A percentile compares a stretch with the other conserved stretches of the same genome.
These are phyloP conservation scores for Epizoanthus stellaris DNA, from an alignment of 92 coral and sea anemone genomes.

Conservation along the genomic window DNA sequence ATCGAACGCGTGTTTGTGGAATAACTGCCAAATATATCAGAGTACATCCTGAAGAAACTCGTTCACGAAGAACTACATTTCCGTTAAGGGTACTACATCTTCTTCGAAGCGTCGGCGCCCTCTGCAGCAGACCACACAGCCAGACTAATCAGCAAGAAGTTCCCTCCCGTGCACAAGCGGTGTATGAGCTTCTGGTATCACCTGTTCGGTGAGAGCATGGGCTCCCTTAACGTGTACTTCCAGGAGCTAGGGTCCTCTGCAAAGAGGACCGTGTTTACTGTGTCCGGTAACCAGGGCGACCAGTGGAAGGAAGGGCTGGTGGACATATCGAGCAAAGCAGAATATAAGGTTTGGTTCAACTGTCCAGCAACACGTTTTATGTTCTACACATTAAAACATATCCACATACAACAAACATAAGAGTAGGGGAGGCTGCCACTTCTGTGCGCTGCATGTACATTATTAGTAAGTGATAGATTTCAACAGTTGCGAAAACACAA, in stretches of 20 bases:
- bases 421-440: too few species aligned
- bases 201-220: conserved; percentile 82
- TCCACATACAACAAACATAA: too few species aligned
- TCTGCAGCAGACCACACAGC: conserved; percentile 64
- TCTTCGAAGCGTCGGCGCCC: conserved; percentile 71
- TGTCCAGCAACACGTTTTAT: too few species aligned
- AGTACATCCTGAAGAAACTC: neutral
- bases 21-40: neutral
- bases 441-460: too few species aligned
- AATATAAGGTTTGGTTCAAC: conserved; percentile 53
- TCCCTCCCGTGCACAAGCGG: conserved; percentile 67
- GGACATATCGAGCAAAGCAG: conserved; percentile 49
- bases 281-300: conserved; percentile 86
- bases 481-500: too few species aligned
- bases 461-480: too few species aligned
- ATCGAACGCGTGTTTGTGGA: neutral
- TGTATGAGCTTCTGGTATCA: conserved; percentile 84
- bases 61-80: neutral
- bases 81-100: conserved; percentile 61
- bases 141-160: conserved; percentile 64
- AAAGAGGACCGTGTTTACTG: conserved; percentile 47
- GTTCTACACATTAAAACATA: too few species aligned
- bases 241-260: conserved; percentile 24
- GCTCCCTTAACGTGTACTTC: conserved; percentile 76
- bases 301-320: conserved; percentile 66